Evolutionary conservation across 2,888 invertebrate genomes (phyloP).

Genomic region (Siphlonurus alternatus): DNA sequence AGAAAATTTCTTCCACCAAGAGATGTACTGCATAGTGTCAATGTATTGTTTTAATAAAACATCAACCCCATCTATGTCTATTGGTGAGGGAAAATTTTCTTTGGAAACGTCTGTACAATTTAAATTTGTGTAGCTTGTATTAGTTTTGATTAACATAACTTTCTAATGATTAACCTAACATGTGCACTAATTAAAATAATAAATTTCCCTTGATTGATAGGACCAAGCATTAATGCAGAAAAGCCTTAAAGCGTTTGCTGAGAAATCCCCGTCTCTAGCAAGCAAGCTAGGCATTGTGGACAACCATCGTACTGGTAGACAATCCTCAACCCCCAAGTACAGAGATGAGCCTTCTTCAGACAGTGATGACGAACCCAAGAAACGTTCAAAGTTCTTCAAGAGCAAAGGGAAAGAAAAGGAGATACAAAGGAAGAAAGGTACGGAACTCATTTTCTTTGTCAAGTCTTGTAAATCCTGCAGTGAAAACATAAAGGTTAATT

Average conservation of each 20-base stretch:
- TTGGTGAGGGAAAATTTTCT: too few relatives aligned
- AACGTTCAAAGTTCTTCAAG: constrained; percentile 33
- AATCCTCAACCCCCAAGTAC: constrained; percentile 11
- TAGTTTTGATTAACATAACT: too few relatives aligned
- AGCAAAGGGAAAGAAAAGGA: constrained; percentile 30
- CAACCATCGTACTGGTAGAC: constrained; percentile 12
- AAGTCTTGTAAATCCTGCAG: too few relatives aligned
- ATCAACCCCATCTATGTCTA: too few relatives aligned
- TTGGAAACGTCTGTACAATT: too few relatives aligned
- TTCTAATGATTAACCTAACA: too few relatives aligned
- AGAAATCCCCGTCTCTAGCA: constrained; percentile 39
- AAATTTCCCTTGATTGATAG: constrained; percentile 16
- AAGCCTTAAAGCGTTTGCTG: constrained; percentile 43
- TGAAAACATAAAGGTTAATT: too few relatives aligned
- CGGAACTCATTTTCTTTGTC: constrained; percentile 5
- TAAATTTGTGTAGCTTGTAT: too few relatives aligned
- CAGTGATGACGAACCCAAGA: constrained; percentile 34
- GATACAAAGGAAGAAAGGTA: constrained; percentile 26
- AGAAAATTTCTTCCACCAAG: too few relatives aligned
- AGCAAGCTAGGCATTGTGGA: constrained; percentile 36
- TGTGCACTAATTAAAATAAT: too few relatives aligned
- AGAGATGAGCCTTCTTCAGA: constrained; percentile 28
- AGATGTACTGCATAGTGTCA: too few relatives aligned
- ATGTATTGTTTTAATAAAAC: too few relatives aligned
- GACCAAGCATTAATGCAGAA: constrained; percentile 45